A percentile compares a stretch with the other conserved stretches of the same genome.
These are phyloP conservation scores for Tadarida brasiliensis DNA, from an alignment of 2,797 vertebrate genomes.

Conservation along the genomic window DNA sequence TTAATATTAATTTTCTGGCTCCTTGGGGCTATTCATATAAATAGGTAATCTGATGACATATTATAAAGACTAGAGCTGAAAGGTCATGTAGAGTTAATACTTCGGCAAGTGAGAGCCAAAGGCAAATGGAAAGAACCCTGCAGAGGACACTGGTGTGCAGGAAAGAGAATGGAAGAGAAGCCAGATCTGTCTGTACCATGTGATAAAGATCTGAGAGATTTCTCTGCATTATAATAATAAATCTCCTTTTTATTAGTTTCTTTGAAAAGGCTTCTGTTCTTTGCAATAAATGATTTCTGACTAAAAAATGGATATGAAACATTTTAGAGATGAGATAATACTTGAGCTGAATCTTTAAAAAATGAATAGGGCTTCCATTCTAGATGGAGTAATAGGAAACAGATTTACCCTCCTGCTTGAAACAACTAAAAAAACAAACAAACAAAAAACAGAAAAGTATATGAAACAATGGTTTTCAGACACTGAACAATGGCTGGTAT, in stretches of 20 bases:
- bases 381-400: conserved; percentile 19
- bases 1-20: conserved; percentile 58
- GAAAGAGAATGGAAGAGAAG: conserved; percentile 28
- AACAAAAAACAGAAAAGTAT: not conserved
- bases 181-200: not conserved
- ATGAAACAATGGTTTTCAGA: conserved; percentile 45
- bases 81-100: conserved; percentile 12
- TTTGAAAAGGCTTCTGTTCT: conserved; percentile 59
- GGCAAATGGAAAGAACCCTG: not conserved
- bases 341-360: conserved; percentile 44
- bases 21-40: not conserved
- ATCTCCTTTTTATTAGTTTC: conserved; percentile 15
- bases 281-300: conserved; percentile 54
- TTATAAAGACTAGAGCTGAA: conserved; percentile 11
- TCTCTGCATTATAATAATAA: conserved; percentile 56
- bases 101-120: conserved; percentile 31
- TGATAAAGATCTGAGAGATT: conserved; percentile 39
- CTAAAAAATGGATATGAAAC: conserved; percentile 59
- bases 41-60: conserved; percentile 23
- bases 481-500: not conserved
- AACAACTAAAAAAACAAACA: not conserved
- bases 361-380: not conserved
- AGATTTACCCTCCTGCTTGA: conserved; percentile 1
- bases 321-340: not conserved
- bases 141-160: not conserved